Evolutionary conservation across 2,797 vertebrate genomes (phyloP).

Genomic region (Sandelia bainsii): DNA sequence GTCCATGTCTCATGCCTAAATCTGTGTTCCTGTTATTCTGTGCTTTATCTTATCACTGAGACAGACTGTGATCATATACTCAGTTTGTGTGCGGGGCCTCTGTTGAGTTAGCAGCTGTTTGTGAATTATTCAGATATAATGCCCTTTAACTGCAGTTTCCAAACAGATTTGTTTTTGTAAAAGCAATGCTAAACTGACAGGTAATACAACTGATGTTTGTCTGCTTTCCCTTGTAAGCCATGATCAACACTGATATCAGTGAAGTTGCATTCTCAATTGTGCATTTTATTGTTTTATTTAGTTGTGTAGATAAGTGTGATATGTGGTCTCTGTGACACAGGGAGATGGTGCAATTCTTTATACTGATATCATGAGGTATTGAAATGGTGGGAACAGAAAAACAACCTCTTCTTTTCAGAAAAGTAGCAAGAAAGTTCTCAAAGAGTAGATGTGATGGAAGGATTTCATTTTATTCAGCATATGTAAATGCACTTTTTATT

Average conservation of each 20-base stretch:
- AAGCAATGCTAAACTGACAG: slow-evolving; percentile 42
- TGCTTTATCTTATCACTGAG: slow-evolving; percentile 36
- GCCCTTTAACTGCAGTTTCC: slow-evolving; percentile 49
- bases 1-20: background rate
- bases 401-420: slow-evolving; percentile 10
- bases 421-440: slow-evolving; percentile 5
- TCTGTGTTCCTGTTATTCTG: slow-evolving; percentile 1
- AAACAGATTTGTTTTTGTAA: slow-evolving; percentile 50
- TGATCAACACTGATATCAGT: slow-evolving; percentile 29
- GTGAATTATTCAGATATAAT: slow-evolving; percentile 67
- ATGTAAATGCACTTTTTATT: background rate
- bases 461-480: slow-evolving; percentile 16
- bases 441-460: slow-evolving; percentile 16
- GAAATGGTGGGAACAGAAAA: slow-evolving; percentile 17
- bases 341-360: slow-evolving; percentile 22
- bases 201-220: slow-evolving; percentile 35
- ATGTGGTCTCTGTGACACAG: background rate
- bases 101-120: slow-evolving; percentile 56
- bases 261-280: slow-evolving; percentile 3
- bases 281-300: slow-evolving; percentile 42
- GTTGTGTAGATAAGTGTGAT: slow-evolving; percentile 31
- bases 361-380: slow-evolving; percentile 13
- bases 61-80: slow-evolving; percentile 44
- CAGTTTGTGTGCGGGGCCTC: slow-evolving; percentile 36
- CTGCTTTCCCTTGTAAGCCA: slow-evolving; percentile 25